phyloP scores from a whole-genome alignment of 2,888 invertebrate species.

The Euzophera pinguis region DNA sequence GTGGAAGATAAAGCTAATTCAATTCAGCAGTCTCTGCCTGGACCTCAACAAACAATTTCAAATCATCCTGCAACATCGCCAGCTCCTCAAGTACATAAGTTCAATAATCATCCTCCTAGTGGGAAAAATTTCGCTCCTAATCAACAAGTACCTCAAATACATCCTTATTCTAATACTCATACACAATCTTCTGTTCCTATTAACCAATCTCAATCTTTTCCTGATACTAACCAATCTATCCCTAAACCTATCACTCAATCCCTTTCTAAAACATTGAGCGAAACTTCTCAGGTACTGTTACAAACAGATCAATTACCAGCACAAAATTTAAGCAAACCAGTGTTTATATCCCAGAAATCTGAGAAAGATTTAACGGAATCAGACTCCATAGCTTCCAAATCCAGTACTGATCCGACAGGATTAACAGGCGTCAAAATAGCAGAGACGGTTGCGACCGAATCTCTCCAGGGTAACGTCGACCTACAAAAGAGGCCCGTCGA shows the following conservation, averaged over 20 bases:
- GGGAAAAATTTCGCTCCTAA: conserved; percentile 37
- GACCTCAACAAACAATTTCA: conserved; percentile 27
- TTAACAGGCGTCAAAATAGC: conserved; percentile 37
- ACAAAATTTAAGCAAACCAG: conserved; percentile 41
- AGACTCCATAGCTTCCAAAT: conserved; percentile 55
- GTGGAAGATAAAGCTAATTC: conserved; percentile 32
- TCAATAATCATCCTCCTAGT: conserved; percentile 32
- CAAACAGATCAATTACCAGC: conserved; percentile 42
- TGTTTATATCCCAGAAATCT: conserved; percentile 49
- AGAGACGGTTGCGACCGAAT: conserved; percentile 48
- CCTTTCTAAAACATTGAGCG: conserved; percentile 32
- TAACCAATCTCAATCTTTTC: conserved; percentile 30
- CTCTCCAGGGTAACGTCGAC: conserved; percentile 40
- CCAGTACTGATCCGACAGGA: conserved; percentile 48
- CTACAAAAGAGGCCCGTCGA: conserved; percentile 49
- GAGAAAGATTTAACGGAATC: conserved; percentile 63
- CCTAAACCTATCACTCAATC: conserved; percentile 33
- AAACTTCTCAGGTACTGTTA: conserved; percentile 49
- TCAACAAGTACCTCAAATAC: conserved; percentile 40
- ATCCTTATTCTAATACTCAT: conserved; percentile 33
- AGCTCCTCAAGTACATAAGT: conserved; percentile 40
- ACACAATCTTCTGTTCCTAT: conserved; percentile 33
- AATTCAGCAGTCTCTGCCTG: conserved; percentile 12
- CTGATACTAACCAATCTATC: conserved; percentile 37
- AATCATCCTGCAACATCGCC: conserved; percentile 26